phyloP scores from a whole-genome alignment of 2,888 invertebrate species.

The Apocheima hispidaria region DNA sequence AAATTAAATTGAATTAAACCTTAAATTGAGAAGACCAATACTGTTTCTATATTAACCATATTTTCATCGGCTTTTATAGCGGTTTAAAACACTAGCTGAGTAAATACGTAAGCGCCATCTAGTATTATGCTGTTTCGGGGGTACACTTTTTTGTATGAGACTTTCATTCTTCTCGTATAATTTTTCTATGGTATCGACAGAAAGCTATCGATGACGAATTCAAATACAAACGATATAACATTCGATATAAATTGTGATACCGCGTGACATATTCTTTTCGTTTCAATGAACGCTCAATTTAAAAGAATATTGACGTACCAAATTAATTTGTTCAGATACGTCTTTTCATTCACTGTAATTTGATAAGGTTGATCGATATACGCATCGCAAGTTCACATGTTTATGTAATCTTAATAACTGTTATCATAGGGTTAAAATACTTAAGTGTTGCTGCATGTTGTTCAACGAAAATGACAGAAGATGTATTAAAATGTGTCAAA shows the following conservation, averaged over 20 bases:
- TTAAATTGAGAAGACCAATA: no score
- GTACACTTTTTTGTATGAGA: no score
- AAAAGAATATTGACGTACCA: constrained; percentile 15
- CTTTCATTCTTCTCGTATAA: no score
- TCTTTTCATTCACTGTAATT: constrained; percentile 54
- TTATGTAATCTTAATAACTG: constrained; percentile 76
- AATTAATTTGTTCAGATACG: constrained; percentile 55
- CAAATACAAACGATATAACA: constrained; percentile 23
- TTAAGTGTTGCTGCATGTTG: constrained; percentile 74
- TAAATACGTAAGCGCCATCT: no score
- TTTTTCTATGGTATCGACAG: constrained; percentile 15
- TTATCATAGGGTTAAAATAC: constrained; percentile 72
- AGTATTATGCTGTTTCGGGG: no score
- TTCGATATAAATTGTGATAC: constrained; percentile 29
- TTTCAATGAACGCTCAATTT: constrained; percentile 38
- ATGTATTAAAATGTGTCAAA: constrained; percentile 23
- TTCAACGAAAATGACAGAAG: constrained; percentile 59
- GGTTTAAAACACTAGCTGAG: no score
- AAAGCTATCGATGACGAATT: constrained; percentile 33
- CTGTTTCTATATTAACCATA: no score
- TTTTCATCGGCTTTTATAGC: no score
- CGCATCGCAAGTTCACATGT: constrained; percentile 75
- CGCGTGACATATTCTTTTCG: constrained; percentile 27
- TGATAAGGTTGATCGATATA: constrained; percentile 62
- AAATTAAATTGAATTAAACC: no score